Percentiles rank a stretch among this genome's conserved stretches.
Evolutionary conservation across 1,140 invertebrate genomes (phyloP).

Genomic region (Pissodes strobi): DNA sequence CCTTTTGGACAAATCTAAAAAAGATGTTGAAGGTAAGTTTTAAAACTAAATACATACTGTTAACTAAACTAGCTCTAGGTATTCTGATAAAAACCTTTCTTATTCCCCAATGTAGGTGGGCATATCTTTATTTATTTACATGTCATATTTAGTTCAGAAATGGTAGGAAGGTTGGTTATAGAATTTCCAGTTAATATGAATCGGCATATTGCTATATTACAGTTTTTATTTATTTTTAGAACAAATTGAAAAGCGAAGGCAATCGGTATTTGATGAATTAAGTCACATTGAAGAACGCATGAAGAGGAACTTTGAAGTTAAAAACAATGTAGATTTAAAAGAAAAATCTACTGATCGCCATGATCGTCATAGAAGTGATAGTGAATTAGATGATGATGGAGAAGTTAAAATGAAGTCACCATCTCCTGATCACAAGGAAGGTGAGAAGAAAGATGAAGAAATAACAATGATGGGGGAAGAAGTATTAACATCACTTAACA

Average conservation of each 20-base stretch:
- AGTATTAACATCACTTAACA: not conserved
- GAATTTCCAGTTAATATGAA: too few species aligned
- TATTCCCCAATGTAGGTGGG: not conserved
- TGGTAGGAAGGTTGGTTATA: too few species aligned
- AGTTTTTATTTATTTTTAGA: too few species aligned
- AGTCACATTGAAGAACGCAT: conserved; percentile 49
- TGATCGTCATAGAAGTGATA: conserved; percentile 18
- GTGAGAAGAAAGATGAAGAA: conserved; percentile 1
- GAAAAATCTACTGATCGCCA: conserved; percentile 9
- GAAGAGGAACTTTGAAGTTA: conserved; percentile 47
- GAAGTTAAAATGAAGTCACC: conserved; percentile 14
- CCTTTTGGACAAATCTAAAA: conserved; percentile 58
- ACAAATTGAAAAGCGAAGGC: conserved; percentile 55
- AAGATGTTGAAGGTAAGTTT: conserved; percentile 62
- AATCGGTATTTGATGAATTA: conserved; percentile 49
- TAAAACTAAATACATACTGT: not conserved
- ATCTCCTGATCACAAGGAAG: conserved; percentile 7
- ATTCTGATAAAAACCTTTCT: not conserved
- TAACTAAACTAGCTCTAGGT: not conserved
- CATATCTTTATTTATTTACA: not conserved
- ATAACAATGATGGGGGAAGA: not conserved
- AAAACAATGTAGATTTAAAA: conserved; percentile 28
- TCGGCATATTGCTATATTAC: too few species aligned
- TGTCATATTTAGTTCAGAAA: too few species aligned
- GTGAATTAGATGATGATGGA: conserved; percentile 27